Conservation (phyloP, 1,140 invertebrate species). For the Asbolus verrucosus region DNA sequence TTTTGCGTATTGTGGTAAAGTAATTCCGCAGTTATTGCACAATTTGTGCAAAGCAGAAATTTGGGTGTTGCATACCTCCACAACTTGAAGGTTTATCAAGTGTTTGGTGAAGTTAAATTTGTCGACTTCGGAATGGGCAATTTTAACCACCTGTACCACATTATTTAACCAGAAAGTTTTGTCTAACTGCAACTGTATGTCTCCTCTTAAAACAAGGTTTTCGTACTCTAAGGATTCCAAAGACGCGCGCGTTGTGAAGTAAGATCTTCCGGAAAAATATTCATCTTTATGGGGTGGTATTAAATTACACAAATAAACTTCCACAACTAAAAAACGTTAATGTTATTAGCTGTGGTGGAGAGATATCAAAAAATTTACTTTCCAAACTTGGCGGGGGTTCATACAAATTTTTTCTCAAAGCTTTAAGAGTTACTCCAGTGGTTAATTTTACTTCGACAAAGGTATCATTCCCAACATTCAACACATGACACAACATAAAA, state of each 20-base stretch:
- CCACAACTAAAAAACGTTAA: constrained; percentile 51
- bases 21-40: constrained; percentile 51
- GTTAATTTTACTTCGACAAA: constrained; percentile 7
- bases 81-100: constrained; percentile 50
- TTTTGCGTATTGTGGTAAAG: constrained; percentile 53
- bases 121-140: constrained; percentile 40
- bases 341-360: neutral
- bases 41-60: constrained; percentile 53
- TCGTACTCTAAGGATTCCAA: constrained; percentile 40
- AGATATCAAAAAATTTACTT: constrained; percentile 1
- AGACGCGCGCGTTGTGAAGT: constrained; percentile 10
- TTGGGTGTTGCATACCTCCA: constrained; percentile 38
- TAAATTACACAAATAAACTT: constrained; percentile 56
- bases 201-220: constrained; percentile 45
- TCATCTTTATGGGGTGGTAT: constrained; percentile 55
- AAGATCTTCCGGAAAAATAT: constrained; percentile 46
- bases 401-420: neutral
- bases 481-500: neutral
- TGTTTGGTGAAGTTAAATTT: constrained; percentile 54
- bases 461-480: neutral
- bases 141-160: constrained; percentile 48
- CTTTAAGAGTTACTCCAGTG: neutral
- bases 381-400: neutral
- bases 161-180: constrained; percentile 57
- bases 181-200: constrained; percentile 54